Evolutionary conservation across 2,797 vertebrate genomes (phyloP).

Genomic region (Poecilia gillii): DNA sequence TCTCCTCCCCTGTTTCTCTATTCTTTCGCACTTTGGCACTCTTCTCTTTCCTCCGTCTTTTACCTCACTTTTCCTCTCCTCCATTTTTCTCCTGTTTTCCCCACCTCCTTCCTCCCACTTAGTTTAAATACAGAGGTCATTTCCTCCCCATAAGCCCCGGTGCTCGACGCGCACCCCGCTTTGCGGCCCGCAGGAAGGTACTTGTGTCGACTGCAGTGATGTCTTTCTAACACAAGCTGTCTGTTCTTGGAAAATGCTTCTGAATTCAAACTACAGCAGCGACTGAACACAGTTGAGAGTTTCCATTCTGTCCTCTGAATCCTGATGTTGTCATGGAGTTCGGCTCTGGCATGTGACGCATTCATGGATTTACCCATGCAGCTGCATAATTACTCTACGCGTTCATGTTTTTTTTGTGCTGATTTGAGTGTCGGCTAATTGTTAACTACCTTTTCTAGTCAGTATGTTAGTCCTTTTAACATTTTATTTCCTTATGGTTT

Average conservation of each 20-base stretch:
- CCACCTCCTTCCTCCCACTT: constrained; percentile 55
- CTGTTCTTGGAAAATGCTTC: constrained; percentile 14
- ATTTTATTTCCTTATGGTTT: neutral
- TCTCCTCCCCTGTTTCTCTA: constrained; percentile 20
- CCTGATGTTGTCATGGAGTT: constrained; percentile 57
- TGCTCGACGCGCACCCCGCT: constrained; percentile 79
- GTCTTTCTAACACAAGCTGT: constrained; percentile 54
- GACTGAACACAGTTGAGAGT: constrained; percentile 44
- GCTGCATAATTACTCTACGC: constrained; percentile 28
- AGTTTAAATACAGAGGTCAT: constrained; percentile 86
- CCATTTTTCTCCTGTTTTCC: constrained; percentile 9
- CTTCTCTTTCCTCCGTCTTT: constrained; percentile 28
- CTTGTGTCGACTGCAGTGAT: constrained; percentile 67
- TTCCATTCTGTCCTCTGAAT: constrained; percentile 27
- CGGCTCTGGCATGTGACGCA: constrained; percentile 26
- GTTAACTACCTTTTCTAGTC: neutral
- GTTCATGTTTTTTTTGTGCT: constrained; percentile 16
- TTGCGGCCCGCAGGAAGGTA: constrained; percentile 83
- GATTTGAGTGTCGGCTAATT: constrained; percentile 13
- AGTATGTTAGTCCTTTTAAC: neutral
- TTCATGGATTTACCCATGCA: constrained; percentile 34
- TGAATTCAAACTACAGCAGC: constrained; percentile 37
- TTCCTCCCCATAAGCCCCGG: constrained; percentile 84
- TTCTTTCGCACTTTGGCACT: constrained; percentile 36
- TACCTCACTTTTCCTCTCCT: constrained; percentile 18